These are phyloP conservation scores for Danio albolineatus DNA, from an alignment of 2,797 vertebrate species.

Conservation along the genomic window DNA sequence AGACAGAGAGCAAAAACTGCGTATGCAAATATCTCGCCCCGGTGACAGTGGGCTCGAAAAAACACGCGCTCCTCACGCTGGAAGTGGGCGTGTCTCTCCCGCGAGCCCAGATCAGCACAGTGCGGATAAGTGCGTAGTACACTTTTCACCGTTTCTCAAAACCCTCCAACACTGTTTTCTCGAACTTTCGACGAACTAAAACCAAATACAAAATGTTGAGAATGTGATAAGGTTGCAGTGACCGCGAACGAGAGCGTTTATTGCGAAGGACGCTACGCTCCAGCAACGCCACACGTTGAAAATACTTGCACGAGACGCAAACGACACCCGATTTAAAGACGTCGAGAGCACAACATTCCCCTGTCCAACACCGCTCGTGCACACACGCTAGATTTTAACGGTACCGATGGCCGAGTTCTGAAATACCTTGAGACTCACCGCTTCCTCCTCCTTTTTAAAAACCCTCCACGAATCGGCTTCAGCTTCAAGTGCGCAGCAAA, in stretches of 20 bases:
- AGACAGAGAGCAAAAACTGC: not conserved
- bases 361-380: not conserved
- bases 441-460: slow-evolving; percentile 47
- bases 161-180: slow-evolving; percentile 20
- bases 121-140: slow-evolving; percentile 83
- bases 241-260: slow-evolving; percentile 10
- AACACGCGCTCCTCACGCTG: slow-evolving; percentile 56
- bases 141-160: slow-evolving; percentile 68
- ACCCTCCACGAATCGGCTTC: slow-evolving; percentile 21
- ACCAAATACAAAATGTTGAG: not conserved
- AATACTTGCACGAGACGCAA: slow-evolving; percentile 25
- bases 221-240: not conserved
- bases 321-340: not conserved
- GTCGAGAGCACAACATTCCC: not conserved
- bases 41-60: slow-evolving; percentile 41
- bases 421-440: slow-evolving; percentile 55
- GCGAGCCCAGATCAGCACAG: slow-evolving; percentile 67
- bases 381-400: slow-evolving; percentile 18
- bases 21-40: not conserved
- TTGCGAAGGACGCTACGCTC: not conserved
- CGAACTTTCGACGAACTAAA: slow-evolving; percentile 16
- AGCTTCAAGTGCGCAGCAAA: slow-evolving; percentile 43
- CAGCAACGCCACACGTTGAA: slow-evolving; percentile 16
- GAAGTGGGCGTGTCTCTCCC: slow-evolving; percentile 82
- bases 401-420: slow-evolving; percentile 17